A percentile compares a stretch with the other conserved stretches of the same genome.
These are phyloP conservation scores for Lithophane leautieri DNA, from an alignment of 2,888 invertebrate species.

Conservation along the genomic window DNA sequence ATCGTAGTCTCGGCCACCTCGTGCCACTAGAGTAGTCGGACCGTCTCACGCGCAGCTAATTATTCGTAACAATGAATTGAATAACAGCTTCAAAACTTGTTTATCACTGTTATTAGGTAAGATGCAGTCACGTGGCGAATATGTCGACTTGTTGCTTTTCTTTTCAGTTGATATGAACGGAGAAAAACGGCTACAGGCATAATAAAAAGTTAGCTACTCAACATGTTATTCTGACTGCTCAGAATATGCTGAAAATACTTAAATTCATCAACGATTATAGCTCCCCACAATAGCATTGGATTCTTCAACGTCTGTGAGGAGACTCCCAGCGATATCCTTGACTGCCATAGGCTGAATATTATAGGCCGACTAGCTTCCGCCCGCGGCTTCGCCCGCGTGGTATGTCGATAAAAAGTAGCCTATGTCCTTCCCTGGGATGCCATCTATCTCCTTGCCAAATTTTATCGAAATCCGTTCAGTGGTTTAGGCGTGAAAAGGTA, in stretches of 20 bases:
- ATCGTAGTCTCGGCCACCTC: background rate
- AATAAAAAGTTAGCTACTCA: background rate
- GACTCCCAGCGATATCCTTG: background rate
- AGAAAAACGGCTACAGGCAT: background rate
- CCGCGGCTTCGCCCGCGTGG: no score
- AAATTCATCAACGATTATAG: background rate
- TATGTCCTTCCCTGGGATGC: no score
- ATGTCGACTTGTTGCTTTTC: background rate
- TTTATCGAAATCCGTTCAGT: no score
- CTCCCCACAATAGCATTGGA: background rate
- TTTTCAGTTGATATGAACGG: background rate
- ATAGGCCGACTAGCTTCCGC: no score
- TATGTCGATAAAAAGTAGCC: no score
- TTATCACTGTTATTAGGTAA: constrained; percentile 12
- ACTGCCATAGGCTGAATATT: background rate
- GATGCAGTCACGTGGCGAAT: constrained; percentile 31
- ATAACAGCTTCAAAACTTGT: constrained; percentile 50
- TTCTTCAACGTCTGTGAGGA: background rate
- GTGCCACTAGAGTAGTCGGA: background rate
- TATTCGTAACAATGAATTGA: constrained; percentile 45
- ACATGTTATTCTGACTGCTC: background rate
- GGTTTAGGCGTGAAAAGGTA: no score
- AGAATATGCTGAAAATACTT: background rate
- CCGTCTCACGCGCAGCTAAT: constrained; percentile 22
- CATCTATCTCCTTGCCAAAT: no score